Evolutionary conservation across 1,140 invertebrate species (phyloP).

Genomic region (Sinella curviseta): DNA sequence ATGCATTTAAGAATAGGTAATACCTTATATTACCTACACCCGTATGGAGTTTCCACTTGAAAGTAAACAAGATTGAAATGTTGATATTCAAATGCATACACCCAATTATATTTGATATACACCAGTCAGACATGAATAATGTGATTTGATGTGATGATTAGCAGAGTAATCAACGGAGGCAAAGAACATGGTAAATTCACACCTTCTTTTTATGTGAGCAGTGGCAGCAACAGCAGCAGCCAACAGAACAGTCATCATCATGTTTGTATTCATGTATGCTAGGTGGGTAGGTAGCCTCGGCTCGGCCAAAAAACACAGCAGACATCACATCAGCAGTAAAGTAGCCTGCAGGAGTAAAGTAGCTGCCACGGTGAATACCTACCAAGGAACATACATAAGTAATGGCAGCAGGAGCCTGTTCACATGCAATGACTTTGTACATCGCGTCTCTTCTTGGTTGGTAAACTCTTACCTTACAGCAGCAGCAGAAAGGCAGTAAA

Average conservation of each 20-base stretch:
- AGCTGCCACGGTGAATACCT: constrained; percentile 1
- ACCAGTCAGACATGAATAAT: constrained; percentile 26
- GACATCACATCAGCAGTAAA: background rate
- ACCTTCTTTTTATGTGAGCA: constrained; percentile 10
- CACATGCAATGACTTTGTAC: background rate
- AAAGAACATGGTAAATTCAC: constrained; percentile 25
- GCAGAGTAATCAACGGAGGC: constrained; percentile 23
- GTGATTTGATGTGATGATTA: constrained; percentile 26
- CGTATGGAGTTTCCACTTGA: background rate
- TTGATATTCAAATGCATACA: constrained; percentile 25
- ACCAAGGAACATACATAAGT: background rate
- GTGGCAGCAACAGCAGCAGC: background rate
- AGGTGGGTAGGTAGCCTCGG: background rate
- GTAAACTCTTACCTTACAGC: background rate
- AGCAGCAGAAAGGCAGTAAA: background rate
- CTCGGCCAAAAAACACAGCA: background rate
- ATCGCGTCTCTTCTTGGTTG: background rate
- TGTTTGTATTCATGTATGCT: background rate
- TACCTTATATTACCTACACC: no score
- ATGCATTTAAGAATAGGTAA: background rate
- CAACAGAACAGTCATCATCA: background rate
- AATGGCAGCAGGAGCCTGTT: background rate
- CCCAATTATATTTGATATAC: constrained; percentile 24
- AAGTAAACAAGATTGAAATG: constrained; percentile 24
- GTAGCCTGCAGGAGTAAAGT: constrained; percentile 7